A percentile compares a stretch with the other conserved stretches of the same genome.
Conservation (phyloP, 1,140 invertebrate genomes). For the Hydropsyche tenuis region DNA sequence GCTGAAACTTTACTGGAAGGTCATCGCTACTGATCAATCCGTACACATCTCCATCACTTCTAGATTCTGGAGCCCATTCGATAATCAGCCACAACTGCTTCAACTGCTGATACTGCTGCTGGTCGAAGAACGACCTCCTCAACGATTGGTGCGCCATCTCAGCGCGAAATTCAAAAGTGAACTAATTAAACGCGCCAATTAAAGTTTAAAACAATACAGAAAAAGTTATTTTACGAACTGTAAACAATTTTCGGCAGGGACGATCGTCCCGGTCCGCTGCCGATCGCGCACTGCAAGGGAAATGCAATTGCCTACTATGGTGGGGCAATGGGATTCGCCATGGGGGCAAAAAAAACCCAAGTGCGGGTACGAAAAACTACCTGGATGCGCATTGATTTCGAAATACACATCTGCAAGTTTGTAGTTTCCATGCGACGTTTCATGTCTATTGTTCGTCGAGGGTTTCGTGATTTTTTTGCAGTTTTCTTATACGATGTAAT, state of each 20-base stretch:
- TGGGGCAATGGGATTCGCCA: background rate
- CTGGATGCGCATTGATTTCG: constrained; percentile 45
- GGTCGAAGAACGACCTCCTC: background rate
- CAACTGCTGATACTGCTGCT: background rate
- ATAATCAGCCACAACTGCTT: constrained; percentile 46
- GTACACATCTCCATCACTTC: constrained; percentile 30
- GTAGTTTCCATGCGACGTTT: background rate
- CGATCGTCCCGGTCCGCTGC: too few relatives aligned
- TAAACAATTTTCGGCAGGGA: too few relatives aligned
- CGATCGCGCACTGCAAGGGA: too few relatives aligned
- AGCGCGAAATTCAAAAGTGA: too few relatives aligned
- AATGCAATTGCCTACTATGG: constrained; percentile 18
- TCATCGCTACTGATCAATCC: constrained; percentile 38
- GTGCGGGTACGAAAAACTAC: constrained; percentile 47
- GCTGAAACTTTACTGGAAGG: constrained; percentile 13
- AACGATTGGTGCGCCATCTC: background rate
- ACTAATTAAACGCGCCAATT: too few relatives aligned
- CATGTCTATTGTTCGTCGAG: too few relatives aligned
- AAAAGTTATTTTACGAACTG: too few relatives aligned
- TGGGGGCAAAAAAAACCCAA: background rate
- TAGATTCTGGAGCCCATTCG: constrained; percentile 41
- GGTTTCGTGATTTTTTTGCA: too few relatives aligned
- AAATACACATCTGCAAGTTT: constrained; percentile 39
- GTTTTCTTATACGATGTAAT: too few relatives aligned
- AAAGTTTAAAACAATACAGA: too few relatives aligned